Evolutionary conservation across 2,888 invertebrate genomes (phyloP).

Genomic region (Cheilosia vernalis): DNA sequence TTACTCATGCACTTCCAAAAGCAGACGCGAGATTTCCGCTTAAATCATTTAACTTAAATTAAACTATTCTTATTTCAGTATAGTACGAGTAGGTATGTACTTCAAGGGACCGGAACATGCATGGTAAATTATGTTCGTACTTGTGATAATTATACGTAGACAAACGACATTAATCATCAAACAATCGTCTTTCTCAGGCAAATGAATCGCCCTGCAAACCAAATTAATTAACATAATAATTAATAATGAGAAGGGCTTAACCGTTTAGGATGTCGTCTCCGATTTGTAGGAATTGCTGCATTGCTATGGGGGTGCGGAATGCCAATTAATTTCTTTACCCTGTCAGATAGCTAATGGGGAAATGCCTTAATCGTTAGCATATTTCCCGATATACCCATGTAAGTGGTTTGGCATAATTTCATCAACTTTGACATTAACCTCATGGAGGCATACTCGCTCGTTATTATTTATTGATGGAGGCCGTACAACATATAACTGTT

Average conservation of each 20-base stretch:
- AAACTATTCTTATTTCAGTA: slow-evolving; percentile 33
- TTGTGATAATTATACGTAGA: not conserved
- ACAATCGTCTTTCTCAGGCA: slow-evolving; percentile 34
- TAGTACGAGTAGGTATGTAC: no score
- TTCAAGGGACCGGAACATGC: not conserved
- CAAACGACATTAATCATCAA: slow-evolving; percentile 70
- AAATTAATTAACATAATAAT: slow-evolving; percentile 75
- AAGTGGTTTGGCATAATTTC: slow-evolving; percentile 73
- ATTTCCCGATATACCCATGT: slow-evolving; percentile 68
- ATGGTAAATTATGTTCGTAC: not conserved
- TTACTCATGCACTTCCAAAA: slow-evolving; percentile 51
- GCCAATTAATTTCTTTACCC: slow-evolving; percentile 68
- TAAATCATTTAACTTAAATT: slow-evolving; percentile 52
- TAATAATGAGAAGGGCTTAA: slow-evolving; percentile 59
- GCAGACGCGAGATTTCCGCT: slow-evolving; percentile 49
- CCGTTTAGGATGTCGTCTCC: slow-evolving; percentile 28
- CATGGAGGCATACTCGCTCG: slow-evolving; percentile 1
- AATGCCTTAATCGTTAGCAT: slow-evolving; percentile 73
- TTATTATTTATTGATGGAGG: slow-evolving; percentile 56
- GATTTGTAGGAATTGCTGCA: not conserved
- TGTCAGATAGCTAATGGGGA: slow-evolving; percentile 58
- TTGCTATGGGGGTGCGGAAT: slow-evolving; percentile 22
- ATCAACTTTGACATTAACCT: slow-evolving; percentile 72
- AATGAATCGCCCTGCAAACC: slow-evolving; percentile 57
- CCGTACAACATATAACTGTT: slow-evolving; percentile 1